Conservation (phyloP, 2,113 vertebrate genomes). For the Oostethus manadensis region DNA sequence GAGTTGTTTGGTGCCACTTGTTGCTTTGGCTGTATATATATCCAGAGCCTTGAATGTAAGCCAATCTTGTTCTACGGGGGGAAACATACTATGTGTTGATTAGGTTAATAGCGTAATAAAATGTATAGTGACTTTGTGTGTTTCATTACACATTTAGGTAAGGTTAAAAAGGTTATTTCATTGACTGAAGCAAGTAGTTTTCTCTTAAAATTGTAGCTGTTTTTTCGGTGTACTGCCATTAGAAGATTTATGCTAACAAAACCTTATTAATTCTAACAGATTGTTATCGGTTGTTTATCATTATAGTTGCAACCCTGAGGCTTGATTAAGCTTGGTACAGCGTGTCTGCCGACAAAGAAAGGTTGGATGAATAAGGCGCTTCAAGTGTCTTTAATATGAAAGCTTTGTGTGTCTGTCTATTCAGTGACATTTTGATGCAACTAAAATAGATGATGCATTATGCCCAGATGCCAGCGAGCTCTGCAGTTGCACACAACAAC, state of each 20-base stretch:
- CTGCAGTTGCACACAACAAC: constrained; percentile 2
- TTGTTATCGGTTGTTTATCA: constrained; percentile 7
- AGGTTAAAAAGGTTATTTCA: neutral
- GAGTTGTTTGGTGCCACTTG: too few species aligned
- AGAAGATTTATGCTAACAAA: neutral
- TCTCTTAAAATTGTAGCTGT: too few species aligned
- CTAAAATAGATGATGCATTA: constrained; percentile 29
- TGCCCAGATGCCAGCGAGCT: constrained; percentile 2
- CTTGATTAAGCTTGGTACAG: neutral
- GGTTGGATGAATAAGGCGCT: constrained; percentile 7
- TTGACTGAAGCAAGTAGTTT: neutral
- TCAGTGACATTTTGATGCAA: constrained; percentile 23
- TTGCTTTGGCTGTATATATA: too few species aligned
- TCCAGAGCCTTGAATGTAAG: too few species aligned
- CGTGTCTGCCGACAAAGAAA: neutral
- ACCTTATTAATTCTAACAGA: constrained; percentile 2
- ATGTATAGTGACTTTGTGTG: neutral
- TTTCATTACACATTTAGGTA: neutral
- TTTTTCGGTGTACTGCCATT: too few species aligned
- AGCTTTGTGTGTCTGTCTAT: constrained; percentile 21
- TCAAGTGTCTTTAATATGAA: constrained; percentile 17
- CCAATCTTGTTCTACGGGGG: too few species aligned
- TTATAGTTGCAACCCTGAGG: constrained; percentile 3
- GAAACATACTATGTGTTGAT: too few species aligned
- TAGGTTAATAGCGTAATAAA: too few species aligned